These are phyloP conservation scores for Folsomia manolachei DNA, from an alignment of 2,888 invertebrate genomes.

Conservation along the genomic window DNA sequence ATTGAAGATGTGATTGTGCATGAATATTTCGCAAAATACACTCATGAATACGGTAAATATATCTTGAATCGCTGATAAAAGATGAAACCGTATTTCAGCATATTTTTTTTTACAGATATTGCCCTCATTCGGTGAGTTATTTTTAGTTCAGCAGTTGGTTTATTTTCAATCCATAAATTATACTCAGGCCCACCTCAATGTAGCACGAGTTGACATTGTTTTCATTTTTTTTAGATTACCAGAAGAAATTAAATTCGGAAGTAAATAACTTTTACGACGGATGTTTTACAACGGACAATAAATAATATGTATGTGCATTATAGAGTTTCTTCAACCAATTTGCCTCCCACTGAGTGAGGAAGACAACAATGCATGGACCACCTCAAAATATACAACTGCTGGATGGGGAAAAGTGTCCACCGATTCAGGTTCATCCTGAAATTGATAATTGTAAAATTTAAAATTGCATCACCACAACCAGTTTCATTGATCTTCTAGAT, in stretches of 20 bases:
- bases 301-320: constrained; percentile 23
- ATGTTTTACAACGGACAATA: no score
- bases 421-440: not conserved
- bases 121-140: constrained; percentile 22
- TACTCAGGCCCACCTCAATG: not conserved
- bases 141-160: not conserved
- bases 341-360: constrained; percentile 30
- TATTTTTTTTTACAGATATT: no score
- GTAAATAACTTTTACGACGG: constrained; percentile 16
- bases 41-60: constrained; percentile 43
- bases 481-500: not conserved
- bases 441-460: constrained; percentile 1
- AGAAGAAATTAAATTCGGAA: constrained; percentile 26
- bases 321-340: constrained; percentile 33
- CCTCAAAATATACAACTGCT: constrained; percentile 23
- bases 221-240: constrained; percentile 20
- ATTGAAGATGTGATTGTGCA: constrained; percentile 43
- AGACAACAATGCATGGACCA: constrained; percentile 12
- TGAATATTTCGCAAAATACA: constrained; percentile 34
- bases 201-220: not conserved
- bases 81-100: no score
- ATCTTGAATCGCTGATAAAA: no score
- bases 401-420: constrained; percentile 32
- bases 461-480: not conserved
- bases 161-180: not conserved